Percentiles rank a stretch among this genome's conserved stretches.
phyloP scores from a whole-genome alignment of 2,797 vertebrate genomes.

The Alectoris magna region DNA sequence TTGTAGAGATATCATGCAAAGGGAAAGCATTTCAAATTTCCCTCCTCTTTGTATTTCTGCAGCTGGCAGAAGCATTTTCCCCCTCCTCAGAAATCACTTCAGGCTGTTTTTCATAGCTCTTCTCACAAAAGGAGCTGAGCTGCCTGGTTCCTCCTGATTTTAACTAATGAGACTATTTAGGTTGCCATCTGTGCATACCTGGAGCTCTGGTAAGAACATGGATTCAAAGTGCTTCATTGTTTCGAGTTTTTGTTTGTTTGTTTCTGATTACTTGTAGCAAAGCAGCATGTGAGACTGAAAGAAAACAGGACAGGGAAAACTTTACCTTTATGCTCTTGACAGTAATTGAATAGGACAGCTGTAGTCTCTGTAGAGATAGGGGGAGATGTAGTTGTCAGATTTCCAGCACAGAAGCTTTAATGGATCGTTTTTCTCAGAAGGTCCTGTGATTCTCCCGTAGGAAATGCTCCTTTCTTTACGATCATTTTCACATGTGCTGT shows the following conservation, averaged over 20 bases:
- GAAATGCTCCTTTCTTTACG: background rate
- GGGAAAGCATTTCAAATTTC: slow-evolving; percentile 59
- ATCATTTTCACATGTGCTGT: background rate
- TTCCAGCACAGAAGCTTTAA: background rate
- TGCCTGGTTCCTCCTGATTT: slow-evolving; percentile 17
- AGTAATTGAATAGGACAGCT: background rate
- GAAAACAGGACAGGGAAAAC: background rate
- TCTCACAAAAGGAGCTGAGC: background rate
- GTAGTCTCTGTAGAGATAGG: background rate
- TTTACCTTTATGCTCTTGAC: background rate
- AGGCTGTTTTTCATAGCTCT: slow-evolving; percentile 3
- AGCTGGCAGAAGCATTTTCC: slow-evolving; percentile 19
- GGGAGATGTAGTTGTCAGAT: background rate
- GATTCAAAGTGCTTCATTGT: background rate
- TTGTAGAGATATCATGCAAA: background rate
- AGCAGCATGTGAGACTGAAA: background rate
- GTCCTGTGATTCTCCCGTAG: background rate
- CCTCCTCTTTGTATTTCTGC: slow-evolving; percentile 42
- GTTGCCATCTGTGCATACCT: background rate
- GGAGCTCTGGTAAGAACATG: background rate
- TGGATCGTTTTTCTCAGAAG: background rate
- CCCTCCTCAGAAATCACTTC: slow-evolving; percentile 33
- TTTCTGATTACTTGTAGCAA: slow-evolving; percentile 1
- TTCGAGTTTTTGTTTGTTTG: background rate
- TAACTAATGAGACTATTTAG: slow-evolving; percentile 34